Evolutionary conservation across 2,797 vertebrate genomes (phyloP).

Genomic region (Borostomias antarcticus): DNA sequence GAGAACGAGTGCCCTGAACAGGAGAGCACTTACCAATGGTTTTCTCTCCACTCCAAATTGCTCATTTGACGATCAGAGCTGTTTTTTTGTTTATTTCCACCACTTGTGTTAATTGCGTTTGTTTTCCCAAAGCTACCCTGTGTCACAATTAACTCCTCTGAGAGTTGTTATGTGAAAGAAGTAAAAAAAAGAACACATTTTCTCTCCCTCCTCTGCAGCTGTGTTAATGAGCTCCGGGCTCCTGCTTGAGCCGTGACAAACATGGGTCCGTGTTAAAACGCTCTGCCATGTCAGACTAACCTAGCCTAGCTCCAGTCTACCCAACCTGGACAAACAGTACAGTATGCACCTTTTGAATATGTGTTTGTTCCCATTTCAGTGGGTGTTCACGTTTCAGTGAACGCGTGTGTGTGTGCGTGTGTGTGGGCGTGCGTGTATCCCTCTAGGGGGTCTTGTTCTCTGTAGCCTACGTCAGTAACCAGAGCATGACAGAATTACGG

Average conservation of each 20-base stretch:
- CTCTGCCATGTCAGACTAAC: constrained; percentile 66
- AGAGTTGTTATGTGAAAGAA: constrained; percentile 5
- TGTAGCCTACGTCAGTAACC: constrained; percentile 49
- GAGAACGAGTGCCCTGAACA: constrained; percentile 39
- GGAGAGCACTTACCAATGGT: constrained; percentile 56
- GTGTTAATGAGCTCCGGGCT: constrained; percentile 64
- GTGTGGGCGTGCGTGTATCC: constrained; percentile 11
- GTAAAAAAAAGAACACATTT: constrained; percentile 2
- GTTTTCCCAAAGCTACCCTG: constrained; percentile 35
- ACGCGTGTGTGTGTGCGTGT: neutral
- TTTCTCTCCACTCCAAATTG: constrained; percentile 52
- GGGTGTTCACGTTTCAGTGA: neutral
- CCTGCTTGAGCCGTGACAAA: constrained; percentile 49
- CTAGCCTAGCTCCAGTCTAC: constrained; percentile 63
- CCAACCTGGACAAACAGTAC: constrained; percentile 42
- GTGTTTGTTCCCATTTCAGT: neutral
- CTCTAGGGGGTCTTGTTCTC: no score
- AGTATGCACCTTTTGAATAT: neutral
- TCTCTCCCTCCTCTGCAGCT: constrained; percentile 37
- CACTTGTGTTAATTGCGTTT: constrained; percentile 65
- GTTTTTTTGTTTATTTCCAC: constrained; percentile 56
- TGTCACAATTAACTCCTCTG: constrained; percentile 48
- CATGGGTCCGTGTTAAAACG: constrained; percentile 55
- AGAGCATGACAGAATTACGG: constrained; percentile 47
- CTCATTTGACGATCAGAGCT: constrained; percentile 55